These are phyloP conservation scores for Dendrocopos noguchii DNA, from an alignment of 2,113 vertebrate genomes.

Conservation along the genomic window DNA sequence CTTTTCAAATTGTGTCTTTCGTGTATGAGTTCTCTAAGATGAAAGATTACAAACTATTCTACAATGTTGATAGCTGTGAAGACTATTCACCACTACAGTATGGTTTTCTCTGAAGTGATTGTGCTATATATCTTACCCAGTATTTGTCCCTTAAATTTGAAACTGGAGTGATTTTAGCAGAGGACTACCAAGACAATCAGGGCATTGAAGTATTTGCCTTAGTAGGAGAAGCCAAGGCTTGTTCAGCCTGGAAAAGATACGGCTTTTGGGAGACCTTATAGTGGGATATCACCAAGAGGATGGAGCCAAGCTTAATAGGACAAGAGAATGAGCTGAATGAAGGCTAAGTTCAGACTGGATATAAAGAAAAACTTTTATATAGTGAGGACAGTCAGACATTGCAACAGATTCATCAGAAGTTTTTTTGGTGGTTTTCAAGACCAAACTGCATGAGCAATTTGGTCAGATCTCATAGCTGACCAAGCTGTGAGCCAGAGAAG, in stretches of 20 bases:
- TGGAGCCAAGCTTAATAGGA: not conserved
- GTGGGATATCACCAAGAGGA: not conserved
- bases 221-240: not conserved
- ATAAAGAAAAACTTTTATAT: not conserved
- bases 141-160: not conserved
- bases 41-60: not conserved
- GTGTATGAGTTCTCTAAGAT: not conserved
- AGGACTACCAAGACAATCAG: not conserved
- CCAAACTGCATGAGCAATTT: not conserved
- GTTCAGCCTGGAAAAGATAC: not conserved
- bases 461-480: not conserved
- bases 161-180: not conserved
- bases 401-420: not conserved
- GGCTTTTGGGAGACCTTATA: not conserved
- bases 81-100: not conserved
- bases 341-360: not conserved
- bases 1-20: not conserved
- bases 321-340: not conserved
- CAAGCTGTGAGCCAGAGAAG: not conserved
- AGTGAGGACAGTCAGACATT: not conserved
- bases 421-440: not conserved
- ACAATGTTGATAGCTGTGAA: not conserved
- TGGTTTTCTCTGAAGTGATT: not conserved
- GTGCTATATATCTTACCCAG: not conserved
- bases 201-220: not conserved